Conservation (phyloP, 1,140 invertebrate species). For the Atopsyche davidsoni region DNA sequence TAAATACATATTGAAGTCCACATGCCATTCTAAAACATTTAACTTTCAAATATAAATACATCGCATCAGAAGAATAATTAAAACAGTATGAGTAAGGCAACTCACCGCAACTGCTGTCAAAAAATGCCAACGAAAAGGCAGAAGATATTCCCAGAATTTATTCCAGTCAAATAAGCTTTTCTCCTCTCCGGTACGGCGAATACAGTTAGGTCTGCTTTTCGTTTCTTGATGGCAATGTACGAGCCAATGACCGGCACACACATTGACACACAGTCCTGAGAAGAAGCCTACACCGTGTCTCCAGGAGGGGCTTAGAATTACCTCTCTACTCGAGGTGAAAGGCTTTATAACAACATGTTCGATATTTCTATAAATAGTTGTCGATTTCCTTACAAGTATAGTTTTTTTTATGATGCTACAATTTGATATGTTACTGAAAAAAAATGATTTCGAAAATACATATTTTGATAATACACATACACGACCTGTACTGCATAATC, state of each 20-base stretch:
- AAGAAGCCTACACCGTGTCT: conserved; percentile 22
- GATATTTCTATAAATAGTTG: conserved; percentile 8
- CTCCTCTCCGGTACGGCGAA: conserved; percentile 11
- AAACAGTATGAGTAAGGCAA: too few relatives aligned
- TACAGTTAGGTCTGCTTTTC: neutral
- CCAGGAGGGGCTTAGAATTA: conserved; percentile 20
- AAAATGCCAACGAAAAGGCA: conserved; percentile 24
- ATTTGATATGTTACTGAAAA: too few relatives aligned
- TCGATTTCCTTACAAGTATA: too few relatives aligned
- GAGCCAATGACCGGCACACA: conserved; percentile 16
- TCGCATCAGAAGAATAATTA: neutral
- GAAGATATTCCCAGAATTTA: conserved; percentile 24
- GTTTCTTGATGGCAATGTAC: conserved; percentile 24
- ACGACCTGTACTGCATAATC: too few relatives aligned
- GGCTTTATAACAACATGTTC: conserved; percentile 12
- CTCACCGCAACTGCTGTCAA: conserved; percentile 24
- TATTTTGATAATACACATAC: too few relatives aligned
- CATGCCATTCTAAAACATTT: too few relatives aligned
- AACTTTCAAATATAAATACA: too few relatives aligned
- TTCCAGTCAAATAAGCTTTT: conserved; percentile 28
- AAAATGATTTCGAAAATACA: too few relatives aligned
- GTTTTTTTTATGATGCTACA: too few relatives aligned
- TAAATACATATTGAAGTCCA: too few relatives aligned
- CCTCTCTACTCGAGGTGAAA: too few relatives aligned
- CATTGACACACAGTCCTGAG: conserved; percentile 17